phyloP scores from a whole-genome alignment of 2,797 vertebrate genomes.

The Sebastes matsubarae region DNA sequence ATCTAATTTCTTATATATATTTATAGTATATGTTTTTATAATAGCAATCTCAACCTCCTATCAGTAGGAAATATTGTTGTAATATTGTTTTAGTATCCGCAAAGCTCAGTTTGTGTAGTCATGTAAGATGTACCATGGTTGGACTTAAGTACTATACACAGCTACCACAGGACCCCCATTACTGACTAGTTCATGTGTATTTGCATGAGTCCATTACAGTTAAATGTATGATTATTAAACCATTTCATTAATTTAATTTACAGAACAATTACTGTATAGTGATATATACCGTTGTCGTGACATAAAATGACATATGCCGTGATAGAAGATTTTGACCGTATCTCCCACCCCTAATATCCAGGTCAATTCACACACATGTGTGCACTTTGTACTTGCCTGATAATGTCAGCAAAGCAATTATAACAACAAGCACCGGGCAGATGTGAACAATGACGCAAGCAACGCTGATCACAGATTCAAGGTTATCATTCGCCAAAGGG shows the following conservation, averaged over 20 bases:
- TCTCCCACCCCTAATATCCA: no score
- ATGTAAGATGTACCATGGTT: background rate
- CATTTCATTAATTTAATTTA: no score
- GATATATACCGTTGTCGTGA: no score
- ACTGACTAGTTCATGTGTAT: background rate
- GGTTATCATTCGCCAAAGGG: no score
- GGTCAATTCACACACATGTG: no score
- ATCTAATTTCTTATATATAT: background rate
- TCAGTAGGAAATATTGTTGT: background rate
- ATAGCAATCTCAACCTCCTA: background rate
- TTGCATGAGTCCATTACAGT: background rate
- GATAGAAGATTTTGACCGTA: fast-evolving
- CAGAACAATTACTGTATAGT: no score
- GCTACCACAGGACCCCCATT: background rate
- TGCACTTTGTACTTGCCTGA: no score
- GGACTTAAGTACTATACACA: background rate
- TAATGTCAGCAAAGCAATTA: no score
- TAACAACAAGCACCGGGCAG: no score
- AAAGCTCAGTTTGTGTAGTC: background rate
- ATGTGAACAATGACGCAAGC: no score
- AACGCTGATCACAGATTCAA: no score
- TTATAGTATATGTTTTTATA: background rate
- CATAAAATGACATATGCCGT: no score
- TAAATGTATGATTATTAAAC: background rate
- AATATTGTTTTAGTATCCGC: background rate